These are phyloP conservation scores for Habropoda laboriosa DNA, from an alignment of 1,140 invertebrate genomes.

Conservation along the genomic window DNA sequence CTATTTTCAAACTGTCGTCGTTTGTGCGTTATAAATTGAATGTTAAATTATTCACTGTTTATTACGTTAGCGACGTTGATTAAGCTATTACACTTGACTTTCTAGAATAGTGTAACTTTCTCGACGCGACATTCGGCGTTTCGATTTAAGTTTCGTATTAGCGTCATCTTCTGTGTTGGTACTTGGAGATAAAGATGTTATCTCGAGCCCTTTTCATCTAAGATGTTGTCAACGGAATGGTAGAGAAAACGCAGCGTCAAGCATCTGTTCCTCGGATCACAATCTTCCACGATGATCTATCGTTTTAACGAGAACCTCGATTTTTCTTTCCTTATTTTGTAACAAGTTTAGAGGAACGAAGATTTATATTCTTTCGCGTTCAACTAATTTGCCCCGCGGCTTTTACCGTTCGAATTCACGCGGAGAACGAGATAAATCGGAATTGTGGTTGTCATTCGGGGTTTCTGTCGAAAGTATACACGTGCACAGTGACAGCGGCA, in stretches of 20 bases:
- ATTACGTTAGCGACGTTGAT: not conserved
- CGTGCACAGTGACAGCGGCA: not conserved
- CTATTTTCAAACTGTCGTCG: not conserved
- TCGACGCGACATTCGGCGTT: not conserved
- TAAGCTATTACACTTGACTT: conserved; percentile 1
- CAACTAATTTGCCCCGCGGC: too few species aligned
- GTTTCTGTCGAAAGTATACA: conserved; percentile 43
- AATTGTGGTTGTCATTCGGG: too few species aligned
- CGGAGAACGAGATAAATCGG: too few species aligned
- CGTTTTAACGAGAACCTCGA: not conserved
- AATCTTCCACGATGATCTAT: not conserved
- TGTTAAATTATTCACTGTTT: not conserved
- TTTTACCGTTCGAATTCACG: not conserved
- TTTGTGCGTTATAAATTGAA: not conserved
- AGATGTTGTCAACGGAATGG: not conserved
- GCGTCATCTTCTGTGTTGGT: not conserved
- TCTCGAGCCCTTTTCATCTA: not conserved
- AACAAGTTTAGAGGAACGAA: not conserved
- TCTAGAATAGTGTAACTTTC: conserved; percentile 23
- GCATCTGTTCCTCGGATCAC: not conserved
- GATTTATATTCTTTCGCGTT: not conserved
- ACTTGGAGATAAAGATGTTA: not conserved
- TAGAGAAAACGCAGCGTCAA: not conserved
- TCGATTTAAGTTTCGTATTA: not conserved
- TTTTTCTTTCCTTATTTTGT: not conserved